Evolutionary conservation across 2,888 invertebrate genomes (phyloP).

Genomic region (Dicyrtoma fusca): DNA sequence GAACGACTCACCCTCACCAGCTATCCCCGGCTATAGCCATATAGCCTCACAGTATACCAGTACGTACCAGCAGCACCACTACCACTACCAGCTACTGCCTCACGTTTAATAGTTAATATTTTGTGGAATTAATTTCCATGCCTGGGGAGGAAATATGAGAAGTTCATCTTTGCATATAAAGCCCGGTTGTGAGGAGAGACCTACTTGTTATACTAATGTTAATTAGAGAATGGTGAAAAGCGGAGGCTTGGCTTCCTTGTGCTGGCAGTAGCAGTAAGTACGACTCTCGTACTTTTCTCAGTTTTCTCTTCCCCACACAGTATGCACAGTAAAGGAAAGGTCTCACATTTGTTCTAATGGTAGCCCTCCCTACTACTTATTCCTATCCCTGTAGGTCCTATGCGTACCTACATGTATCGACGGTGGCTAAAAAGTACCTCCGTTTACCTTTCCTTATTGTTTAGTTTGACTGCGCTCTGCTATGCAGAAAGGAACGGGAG

Average conservation of each 20-base stretch:
- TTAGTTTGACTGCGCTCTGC: too few relatives aligned
- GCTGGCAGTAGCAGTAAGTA: not conserved
- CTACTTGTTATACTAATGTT: constrained; percentile 42
- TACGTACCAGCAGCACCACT: constrained; percentile 12
- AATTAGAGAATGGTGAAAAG: constrained; percentile 41
- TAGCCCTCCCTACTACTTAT: not conserved
- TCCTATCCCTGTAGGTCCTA: too few relatives aligned
- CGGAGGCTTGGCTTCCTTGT: constrained; percentile 12
- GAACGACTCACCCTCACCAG: not conserved
- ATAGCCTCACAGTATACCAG: not conserved
- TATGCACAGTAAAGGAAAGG: not conserved
- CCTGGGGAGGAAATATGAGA: constrained; percentile 58
- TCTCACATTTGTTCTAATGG: too few relatives aligned
- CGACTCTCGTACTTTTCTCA: not conserved
- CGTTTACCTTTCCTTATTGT: too few relatives aligned
- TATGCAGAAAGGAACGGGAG: too few relatives aligned
- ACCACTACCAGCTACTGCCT: constrained; percentile 46
- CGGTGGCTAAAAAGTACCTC: too few relatives aligned
- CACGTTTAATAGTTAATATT: constrained; percentile 57
- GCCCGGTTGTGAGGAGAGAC: constrained; percentile 10
- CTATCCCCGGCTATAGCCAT: not conserved
- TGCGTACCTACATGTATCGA: too few relatives aligned
- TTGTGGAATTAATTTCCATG: constrained; percentile 58
- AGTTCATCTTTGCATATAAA: constrained; percentile 52
- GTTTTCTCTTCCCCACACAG: not conserved